Percentiles rank a stretch among this genome's conserved stretches.
phyloP scores from a whole-genome alignment of 2,888 invertebrate genomes.

The Diaprepes abbreviatus region DNA sequence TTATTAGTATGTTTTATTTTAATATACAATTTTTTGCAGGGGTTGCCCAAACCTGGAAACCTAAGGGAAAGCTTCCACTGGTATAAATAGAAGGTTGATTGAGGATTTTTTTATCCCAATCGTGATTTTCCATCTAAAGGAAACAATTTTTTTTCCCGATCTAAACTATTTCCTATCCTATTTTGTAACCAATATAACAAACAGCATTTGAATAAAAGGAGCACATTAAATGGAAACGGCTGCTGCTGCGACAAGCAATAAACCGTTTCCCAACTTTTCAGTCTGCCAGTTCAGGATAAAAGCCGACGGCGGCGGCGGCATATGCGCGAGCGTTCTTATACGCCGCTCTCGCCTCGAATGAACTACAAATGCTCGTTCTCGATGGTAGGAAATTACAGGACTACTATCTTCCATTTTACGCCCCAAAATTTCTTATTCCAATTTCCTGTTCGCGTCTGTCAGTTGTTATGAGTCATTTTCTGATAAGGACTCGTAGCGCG shows the following conservation, averaged over 20 bases:
- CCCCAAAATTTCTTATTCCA: constrained; percentile 84
- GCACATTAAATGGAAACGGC: not conserved
- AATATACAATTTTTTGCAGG: no score
- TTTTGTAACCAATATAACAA: no score
- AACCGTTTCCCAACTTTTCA: constrained; percentile 35
- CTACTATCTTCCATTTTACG: constrained; percentile 84
- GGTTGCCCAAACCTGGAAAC: no score
- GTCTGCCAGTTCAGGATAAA: constrained; percentile 21
- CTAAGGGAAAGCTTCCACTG: no score
- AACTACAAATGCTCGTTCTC: constrained; percentile 62
- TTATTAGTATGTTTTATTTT: no score
- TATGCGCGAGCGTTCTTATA: constrained; percentile 22
- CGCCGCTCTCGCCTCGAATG: constrained; percentile 25
- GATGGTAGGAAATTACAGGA: constrained; percentile 78
- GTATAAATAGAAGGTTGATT: no score
- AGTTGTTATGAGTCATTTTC: constrained; percentile 82
- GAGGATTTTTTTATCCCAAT: no score
- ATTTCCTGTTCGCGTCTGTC: constrained; percentile 74
- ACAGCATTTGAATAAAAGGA: not conserved
- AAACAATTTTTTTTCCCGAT: no score
- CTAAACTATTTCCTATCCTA: no score
- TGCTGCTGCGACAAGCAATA: constrained; percentile 27
- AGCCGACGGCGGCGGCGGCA: constrained; percentile 14
- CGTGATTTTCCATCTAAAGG: no score
- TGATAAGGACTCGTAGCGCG: constrained; percentile 74